These are phyloP conservation scores for Anastrepha ludens DNA, from an alignment of 1,140 invertebrate species.

Conservation along the genomic window DNA sequence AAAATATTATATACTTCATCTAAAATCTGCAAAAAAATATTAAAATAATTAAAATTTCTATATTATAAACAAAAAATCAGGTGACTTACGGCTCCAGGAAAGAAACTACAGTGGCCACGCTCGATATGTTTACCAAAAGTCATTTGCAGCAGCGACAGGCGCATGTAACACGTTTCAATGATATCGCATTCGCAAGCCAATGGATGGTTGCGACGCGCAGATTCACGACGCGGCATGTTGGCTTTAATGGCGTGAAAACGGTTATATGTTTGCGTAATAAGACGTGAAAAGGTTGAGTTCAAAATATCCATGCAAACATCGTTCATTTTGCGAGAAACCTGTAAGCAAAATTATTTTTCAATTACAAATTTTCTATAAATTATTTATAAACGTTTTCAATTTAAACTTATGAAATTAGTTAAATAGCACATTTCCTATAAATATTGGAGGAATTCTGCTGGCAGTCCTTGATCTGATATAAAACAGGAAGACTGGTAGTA, in stretches of 20 bases:
- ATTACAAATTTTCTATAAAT: too few relatives aligned
- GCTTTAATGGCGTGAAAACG: conserved; percentile 89
- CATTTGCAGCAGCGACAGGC: conserved; percentile 90
- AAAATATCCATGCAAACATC: conserved; percentile 84
- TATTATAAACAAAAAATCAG: neutral
- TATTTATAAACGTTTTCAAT: too few relatives aligned
- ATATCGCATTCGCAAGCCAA: conserved; percentile 91
- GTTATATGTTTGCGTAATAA: conserved; percentile 86
- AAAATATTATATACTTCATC: conserved; percentile 88
- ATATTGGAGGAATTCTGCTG: too few relatives aligned
- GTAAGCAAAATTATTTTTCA: conserved; percentile 57
- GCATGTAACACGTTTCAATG: conserved; percentile 91
- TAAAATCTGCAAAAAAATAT: conserved; percentile 74
- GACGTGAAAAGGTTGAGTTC: conserved; percentile 86
- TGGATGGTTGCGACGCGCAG: conserved; percentile 87
- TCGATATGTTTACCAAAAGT: conserved; percentile 94
- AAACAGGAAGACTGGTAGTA: too few relatives aligned
- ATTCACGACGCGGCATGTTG: conserved; percentile 92
- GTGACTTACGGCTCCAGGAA: conserved; percentile 86
- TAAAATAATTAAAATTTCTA: neutral
- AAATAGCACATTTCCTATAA: too few relatives aligned
- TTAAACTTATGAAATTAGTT: too few relatives aligned
- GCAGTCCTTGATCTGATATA: too few relatives aligned
- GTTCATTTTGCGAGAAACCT: conserved; percentile 88
- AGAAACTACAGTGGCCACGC: conserved; percentile 91